Percentiles rank a stretch among this genome's conserved stretches.
phyloP scores from a whole-genome alignment of 2,797 vertebrate species.

The Pangasius sanitwongsei region DNA sequence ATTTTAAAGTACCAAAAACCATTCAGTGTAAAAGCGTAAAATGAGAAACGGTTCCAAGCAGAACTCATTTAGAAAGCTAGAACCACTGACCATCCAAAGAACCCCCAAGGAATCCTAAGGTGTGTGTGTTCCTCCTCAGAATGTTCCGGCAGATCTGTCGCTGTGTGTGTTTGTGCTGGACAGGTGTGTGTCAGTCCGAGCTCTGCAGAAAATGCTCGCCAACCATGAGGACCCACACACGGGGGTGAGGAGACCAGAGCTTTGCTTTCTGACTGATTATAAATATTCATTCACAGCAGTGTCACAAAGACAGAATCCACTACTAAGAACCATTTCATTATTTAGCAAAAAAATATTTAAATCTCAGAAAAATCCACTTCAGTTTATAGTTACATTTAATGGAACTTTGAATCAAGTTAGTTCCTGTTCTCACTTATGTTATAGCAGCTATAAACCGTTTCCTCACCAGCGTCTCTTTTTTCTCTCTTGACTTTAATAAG shows the following conservation, averaged over 20 bases:
- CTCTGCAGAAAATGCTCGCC: conserved; percentile 76
- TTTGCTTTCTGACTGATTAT: neutral
- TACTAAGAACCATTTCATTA: neutral
- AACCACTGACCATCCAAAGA: neutral
- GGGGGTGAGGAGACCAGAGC: conserved; percentile 60
- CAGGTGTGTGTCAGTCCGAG: conserved; percentile 77
- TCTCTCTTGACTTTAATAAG: neutral
- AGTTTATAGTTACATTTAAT: neutral
- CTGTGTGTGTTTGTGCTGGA: conserved; percentile 75
- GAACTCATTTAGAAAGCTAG: neutral
- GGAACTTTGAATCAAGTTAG: too few species aligned
- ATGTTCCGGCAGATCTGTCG: conserved; percentile 77
- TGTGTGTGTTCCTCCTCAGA: conserved; percentile 63
- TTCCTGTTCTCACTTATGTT: neutral
- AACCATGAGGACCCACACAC: conserved; percentile 60
- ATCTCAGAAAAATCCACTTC: neutral
- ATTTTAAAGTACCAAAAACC: neutral
- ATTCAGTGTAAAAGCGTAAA: neutral
- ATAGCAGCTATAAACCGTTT: neutral
- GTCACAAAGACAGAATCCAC: neutral
- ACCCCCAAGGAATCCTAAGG: too few species aligned
- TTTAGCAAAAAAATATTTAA: neutral
- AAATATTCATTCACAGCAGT: neutral
- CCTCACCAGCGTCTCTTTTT: too few species aligned
- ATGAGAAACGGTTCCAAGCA: neutral